Evolutionary conservation across 2,888 invertebrate genomes (phyloP).

Genomic region (Sepiola atlantica): DNA sequence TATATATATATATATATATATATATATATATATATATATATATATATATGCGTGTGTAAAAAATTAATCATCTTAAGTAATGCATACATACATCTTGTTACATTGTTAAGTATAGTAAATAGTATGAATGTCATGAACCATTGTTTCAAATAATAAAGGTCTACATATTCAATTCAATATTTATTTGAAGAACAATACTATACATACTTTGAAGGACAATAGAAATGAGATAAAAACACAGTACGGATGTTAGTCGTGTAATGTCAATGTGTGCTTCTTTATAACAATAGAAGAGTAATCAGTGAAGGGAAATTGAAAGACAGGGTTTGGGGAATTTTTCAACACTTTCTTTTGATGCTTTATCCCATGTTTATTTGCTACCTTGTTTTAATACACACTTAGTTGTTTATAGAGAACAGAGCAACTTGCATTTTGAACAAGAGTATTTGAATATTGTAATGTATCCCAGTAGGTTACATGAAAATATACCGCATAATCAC

Average conservation of each 20-base stretch:
- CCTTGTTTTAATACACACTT: background rate
- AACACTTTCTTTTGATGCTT: background rate
- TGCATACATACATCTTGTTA: too few species aligned
- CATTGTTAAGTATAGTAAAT: too few species aligned
- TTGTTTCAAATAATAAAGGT: background rate
- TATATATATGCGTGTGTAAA: too few species aligned
- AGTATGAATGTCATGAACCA: background rate
- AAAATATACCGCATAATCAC: too few species aligned
- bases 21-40: too few species aligned
- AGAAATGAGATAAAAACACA: background rate
- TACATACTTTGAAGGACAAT: background rate
- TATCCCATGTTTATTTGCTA: background rate
- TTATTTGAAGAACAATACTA: slow-evolving; percentile 7
- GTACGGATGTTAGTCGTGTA: background rate
- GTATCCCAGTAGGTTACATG: too few species aligned
- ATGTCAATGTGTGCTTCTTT: background rate
- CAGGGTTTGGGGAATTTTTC: background rate
- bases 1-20: too few species aligned
- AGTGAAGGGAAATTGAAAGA: background rate
- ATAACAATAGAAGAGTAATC: background rate
- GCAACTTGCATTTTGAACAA: background rate
- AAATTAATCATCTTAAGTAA: too few species aligned
- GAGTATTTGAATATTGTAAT: background rate
- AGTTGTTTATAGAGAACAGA: background rate
- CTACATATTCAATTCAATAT: background rate